Conservation (phyloP, 2,113 vertebrate species). For the Nycticebus coucang region DNA sequence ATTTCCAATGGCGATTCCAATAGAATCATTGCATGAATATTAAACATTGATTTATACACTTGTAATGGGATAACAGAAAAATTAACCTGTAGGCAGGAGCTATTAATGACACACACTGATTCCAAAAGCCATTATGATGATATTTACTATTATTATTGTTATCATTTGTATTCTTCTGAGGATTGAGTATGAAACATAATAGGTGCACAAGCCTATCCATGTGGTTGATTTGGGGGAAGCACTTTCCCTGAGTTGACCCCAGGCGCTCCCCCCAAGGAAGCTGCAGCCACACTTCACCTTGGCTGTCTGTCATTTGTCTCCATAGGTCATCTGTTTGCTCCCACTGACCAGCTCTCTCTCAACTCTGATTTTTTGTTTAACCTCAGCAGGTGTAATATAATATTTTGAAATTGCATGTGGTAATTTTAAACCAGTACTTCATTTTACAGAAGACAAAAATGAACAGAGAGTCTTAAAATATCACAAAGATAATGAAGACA, state of each 20-base stretch:
- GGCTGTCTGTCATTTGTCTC: not conserved
- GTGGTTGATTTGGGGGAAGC: accelerated
- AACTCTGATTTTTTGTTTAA: slow-evolving; percentile 46
- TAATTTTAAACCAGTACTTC: slow-evolving; percentile 50
- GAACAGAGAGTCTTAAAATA: slow-evolving; percentile 41
- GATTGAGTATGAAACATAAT: not conserved
- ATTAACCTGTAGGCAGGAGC: not conserved
- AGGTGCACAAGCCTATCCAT: accelerated
- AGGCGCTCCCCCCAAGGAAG: not conserved
- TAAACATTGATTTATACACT: not conserved
- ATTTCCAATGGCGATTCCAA: not conserved
- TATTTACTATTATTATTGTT: not conserved
- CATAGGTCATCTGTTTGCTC: not conserved
- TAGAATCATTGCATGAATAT: not conserved
- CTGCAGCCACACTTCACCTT: not conserved
- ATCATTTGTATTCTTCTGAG: not conserved
- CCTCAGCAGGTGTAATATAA: slow-evolving; percentile 34
- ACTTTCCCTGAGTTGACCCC: accelerated
- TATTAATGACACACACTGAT: not conserved
- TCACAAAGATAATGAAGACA: slow-evolving; percentile 45
- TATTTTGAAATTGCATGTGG: not conserved
- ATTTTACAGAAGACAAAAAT: slow-evolving; percentile 11
- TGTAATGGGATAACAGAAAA: not conserved
- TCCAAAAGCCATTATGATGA: not conserved
- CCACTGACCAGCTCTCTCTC: not conserved